Evolutionary conservation across 92 coral and sea anemone genomes (phyloP).

Genomic region (Parazoanthus atlanticus): DNA sequence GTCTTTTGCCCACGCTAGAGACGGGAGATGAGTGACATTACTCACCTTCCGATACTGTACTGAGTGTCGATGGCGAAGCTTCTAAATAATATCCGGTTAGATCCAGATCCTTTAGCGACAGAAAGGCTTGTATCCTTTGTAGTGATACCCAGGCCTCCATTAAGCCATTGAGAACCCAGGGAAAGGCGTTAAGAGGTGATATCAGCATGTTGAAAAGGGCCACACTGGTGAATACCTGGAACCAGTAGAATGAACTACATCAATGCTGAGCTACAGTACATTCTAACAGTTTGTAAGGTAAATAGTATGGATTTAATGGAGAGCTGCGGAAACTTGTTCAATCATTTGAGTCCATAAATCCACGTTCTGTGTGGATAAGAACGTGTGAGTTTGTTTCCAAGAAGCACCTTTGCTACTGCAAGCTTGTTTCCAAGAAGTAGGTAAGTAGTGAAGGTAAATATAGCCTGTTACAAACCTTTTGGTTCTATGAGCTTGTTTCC

Average conservation of each 20-base stretch:
- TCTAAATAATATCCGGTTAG: constrained; percentile 67
- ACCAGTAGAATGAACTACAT: neutral
- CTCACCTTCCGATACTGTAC: neutral
- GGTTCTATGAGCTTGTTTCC: neutral
- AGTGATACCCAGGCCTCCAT: constrained; percentile 99
- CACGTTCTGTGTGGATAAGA: neutral
- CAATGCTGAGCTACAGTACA: neutral
- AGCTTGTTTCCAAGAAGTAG: neutral
- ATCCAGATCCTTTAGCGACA: constrained; percentile 81
- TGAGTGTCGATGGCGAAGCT: neutral
- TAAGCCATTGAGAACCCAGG: constrained; percentile 96
- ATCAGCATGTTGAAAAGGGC: constrained; percentile 98
- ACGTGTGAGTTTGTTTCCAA: neutral
- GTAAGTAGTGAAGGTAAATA: neutral
- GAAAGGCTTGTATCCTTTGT: constrained; percentile 87
- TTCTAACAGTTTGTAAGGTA: neutral
- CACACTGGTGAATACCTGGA: constrained; percentile 95
- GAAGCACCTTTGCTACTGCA: neutral
- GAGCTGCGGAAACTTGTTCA: too few relatives aligned
- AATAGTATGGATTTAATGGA: too few relatives aligned
- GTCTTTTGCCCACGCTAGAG: neutral
- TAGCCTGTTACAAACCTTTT: neutral
- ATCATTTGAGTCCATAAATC: too few relatives aligned
- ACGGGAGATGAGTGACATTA: neutral
- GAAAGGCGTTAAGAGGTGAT: constrained; percentile 95